Evolutionary conservation across 2,113 vertebrate species (phyloP).

Genomic region (Scolopax mira): DNA sequence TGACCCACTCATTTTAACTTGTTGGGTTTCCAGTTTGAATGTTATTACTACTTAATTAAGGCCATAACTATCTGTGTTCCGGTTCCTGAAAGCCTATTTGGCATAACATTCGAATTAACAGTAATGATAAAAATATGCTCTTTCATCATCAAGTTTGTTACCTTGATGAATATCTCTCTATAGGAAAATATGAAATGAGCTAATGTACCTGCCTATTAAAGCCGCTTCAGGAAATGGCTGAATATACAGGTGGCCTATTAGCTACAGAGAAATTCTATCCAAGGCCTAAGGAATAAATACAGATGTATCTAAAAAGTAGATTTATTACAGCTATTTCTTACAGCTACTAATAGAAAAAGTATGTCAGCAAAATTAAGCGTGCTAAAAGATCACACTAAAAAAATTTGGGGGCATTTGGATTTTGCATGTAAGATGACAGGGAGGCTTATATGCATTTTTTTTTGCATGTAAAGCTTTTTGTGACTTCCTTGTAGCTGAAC

Average conservation of each 20-base stretch:
- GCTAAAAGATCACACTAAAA: not conserved
- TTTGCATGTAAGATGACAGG: not conserved
- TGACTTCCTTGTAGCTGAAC: not conserved
- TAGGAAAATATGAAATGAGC: conserved; percentile 28
- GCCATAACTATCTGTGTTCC: conserved; percentile 29
- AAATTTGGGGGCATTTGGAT: not conserved
- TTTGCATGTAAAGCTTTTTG: not conserved
- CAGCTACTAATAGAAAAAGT: not conserved
- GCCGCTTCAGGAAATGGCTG: conserved; percentile 11
- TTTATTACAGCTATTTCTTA: conserved; percentile 33
- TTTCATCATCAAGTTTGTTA: conserved; percentile 45
- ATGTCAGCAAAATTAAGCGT: conserved; percentile 13
- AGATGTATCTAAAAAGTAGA: not conserved
- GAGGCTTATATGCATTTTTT: not conserved
- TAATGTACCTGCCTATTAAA: conserved; percentile 31
- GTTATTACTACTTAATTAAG: conserved; percentile 36
- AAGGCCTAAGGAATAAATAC: not conserved
- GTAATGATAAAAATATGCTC: conserved; percentile 19
- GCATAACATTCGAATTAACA: conserved; percentile 8
- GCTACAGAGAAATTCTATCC: conserved; percentile 1
- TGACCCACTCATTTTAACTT: not conserved
- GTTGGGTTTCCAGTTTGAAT: conserved; percentile 19
- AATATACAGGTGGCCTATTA: conserved; percentile 5
- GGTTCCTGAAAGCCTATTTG: conserved; percentile 54
- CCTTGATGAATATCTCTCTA: conserved; percentile 44